Evolutionary conservation across 2,113 vertebrate species (phyloP).

Genomic region (Apteryx owenii): DNA sequence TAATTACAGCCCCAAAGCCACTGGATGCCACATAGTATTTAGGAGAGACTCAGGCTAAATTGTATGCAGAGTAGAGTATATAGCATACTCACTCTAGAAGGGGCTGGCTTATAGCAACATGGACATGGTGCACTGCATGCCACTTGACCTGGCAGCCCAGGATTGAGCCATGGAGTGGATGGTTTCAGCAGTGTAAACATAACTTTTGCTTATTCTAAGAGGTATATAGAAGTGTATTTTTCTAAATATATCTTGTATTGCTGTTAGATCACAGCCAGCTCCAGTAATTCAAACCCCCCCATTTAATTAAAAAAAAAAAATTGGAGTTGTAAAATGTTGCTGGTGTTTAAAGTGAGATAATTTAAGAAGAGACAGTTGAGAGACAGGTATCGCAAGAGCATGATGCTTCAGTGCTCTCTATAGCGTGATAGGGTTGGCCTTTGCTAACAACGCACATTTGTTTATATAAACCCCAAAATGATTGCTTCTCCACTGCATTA

Average conservation of each 20-base stretch:
- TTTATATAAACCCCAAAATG: not conserved
- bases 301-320: not conserved
- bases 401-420: not conserved
- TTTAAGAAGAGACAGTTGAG: not conserved
- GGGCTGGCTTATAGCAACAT: not conserved
- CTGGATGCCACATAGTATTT: accelerated
- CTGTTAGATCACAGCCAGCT: not conserved
- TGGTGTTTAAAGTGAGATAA: not conserved
- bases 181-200: not conserved
- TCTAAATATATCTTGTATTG: not conserved
- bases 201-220: not conserved
- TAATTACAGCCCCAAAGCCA: not conserved
- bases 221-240: not conserved
- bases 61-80: not conserved
- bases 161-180: not conserved
- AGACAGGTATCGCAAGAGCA: not conserved
- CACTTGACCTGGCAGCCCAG: accelerated
- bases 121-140: accelerated
- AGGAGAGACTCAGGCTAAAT: not conserved
- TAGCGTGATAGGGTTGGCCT: not conserved
- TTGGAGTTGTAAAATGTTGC: not conserved
- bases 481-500: not conserved
- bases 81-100: not conserved
- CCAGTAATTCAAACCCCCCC: not conserved
- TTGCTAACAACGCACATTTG: not conserved